These are phyloP conservation scores for Hirtodrosophila duncani DNA, from an alignment of 2,888 invertebrate species.

Conservation along the genomic window DNA sequence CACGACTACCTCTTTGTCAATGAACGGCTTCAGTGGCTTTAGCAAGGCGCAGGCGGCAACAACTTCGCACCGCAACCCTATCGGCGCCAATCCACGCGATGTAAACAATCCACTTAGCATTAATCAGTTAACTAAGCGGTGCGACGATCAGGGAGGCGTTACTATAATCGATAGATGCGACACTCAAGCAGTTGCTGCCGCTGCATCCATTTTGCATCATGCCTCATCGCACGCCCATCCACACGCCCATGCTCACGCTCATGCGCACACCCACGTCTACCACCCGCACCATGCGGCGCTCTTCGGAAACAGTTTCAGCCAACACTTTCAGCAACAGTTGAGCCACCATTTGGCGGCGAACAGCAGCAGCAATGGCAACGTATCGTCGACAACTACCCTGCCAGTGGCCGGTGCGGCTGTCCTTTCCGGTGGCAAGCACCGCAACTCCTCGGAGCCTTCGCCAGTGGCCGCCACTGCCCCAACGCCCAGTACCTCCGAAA, in stretches of 20 bases:
- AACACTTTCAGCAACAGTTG: slow-evolving; percentile 75
- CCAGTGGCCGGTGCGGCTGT: slow-evolving; percentile 31
- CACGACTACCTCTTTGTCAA: slow-evolving; percentile 22
- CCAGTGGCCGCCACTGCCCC: slow-evolving; percentile 19
- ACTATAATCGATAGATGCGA: slow-evolving; percentile 14
- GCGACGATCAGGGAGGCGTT: slow-evolving; percentile 50
- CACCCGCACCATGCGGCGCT: slow-evolving; percentile 48
- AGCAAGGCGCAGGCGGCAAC: slow-evolving; percentile 24
- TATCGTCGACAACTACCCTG: slow-evolving; percentile 8
- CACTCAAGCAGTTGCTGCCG: slow-evolving; percentile 10
- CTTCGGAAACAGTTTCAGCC: slow-evolving; percentile 66
- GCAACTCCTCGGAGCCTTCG: slow-evolving; percentile 41
- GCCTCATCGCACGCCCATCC: slow-evolving; percentile 12
- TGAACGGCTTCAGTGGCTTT: slow-evolving; percentile 39
- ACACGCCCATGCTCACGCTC: slow-evolving; percentile 2
- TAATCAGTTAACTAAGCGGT: slow-evolving; percentile 89
- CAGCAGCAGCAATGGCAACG: slow-evolving; percentile 19
- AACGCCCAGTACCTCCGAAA: slow-evolving; percentile 58
- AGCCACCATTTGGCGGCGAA: slow-evolving; percentile 61
- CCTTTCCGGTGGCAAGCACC: slow-evolving; percentile 40
- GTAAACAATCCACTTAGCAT: slow-evolving; percentile 95
- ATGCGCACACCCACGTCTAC: slow-evolving; percentile 22
- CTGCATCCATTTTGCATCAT: slow-evolving; percentile 31
- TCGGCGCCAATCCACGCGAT: slow-evolving; percentile 94
- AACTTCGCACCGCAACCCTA: slow-evolving; percentile 83